These are phyloP conservation scores for Pedionomus torquatus DNA, from an alignment of 2,113 vertebrate genomes.

Conservation along the genomic window DNA sequence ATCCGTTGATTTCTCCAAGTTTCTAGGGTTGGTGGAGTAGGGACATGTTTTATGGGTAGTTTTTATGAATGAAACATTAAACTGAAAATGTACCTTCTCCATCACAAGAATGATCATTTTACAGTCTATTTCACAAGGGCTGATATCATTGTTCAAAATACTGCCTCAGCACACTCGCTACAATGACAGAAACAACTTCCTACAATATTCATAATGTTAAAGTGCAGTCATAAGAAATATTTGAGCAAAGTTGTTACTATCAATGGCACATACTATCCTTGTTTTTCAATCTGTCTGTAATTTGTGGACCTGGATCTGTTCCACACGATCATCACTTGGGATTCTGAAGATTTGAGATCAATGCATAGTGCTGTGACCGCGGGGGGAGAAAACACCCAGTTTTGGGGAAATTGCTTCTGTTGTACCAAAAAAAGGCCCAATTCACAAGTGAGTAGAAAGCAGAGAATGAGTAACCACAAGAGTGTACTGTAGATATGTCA, in stretches of 20 bases:
- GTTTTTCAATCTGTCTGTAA: not conserved
- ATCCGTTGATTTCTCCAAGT: not conserved
- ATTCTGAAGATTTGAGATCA: not conserved
- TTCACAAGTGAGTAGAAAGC: not conserved
- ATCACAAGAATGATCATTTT: not conserved
- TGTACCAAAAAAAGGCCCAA: not conserved
- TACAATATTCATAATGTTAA: not conserved
- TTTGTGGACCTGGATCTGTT: not conserved
- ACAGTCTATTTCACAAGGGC: not conserved
- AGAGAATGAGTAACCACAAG: not conserved
- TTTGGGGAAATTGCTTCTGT: not conserved
- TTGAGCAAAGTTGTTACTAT: not conserved
- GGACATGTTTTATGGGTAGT: not conserved
- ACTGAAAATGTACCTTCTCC: rapidly evolving
- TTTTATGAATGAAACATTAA: not conserved
- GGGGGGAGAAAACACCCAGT: not conserved
- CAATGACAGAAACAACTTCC: not conserved
- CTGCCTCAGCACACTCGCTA: not conserved
- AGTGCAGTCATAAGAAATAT: not conserved
- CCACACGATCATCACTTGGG: not conserved
- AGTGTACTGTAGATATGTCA: not conserved
- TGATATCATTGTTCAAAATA: not conserved
- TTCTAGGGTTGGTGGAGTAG: not conserved
- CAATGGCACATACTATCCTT: not conserved
- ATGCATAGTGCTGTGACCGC: not conserved